Evolutionary conservation across 2,888 invertebrate species (phyloP), one percentile per base, ranked within the genome.

Genomic region (Cerastis leucographa): DNA sequence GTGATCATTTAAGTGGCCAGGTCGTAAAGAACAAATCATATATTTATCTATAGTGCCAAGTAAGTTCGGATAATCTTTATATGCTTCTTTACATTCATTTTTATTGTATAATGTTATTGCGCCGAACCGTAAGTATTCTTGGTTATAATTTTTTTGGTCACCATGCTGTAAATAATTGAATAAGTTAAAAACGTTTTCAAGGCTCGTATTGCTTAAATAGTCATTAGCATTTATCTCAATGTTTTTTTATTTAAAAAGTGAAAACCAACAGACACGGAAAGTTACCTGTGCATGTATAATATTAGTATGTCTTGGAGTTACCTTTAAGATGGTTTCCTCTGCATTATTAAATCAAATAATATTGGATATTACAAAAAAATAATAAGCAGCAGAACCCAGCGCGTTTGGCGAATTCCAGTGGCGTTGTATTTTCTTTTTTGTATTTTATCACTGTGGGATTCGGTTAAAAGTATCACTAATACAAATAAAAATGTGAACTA

Each of bases 11-110:
- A 92, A 61, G 22, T 86, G 84, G 0, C 91, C 89, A 7, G 67
- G 29, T 0, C 61, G 76, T 6, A 82, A 59, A 2, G 92, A 87
- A 64, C 93, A 93, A 59, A 93, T 87, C 93, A 93, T 93, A 65
- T 90, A 90, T 12, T 88, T 88, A 0, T 91, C 89, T 61, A 93
- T 93, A 0, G 85, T 74, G 5, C 54, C 46, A 0, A 11, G 65
- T 46, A 92, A 71, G 0, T 82, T 75, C 1, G 71, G 25, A 11
- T 86, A 81, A 1, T 79, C 51, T 1, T 17, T 51, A 69, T 90
- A 92, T 40, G 75, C 76, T 5, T 76, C 19, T 67, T 85, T 88
- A 69, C 93, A 93, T 17, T 76, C 56, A 3, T 81, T 64, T 71
- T 90, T 91, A 12, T 88, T 70, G 22, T 79, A 70, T 25, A 93